phyloP scores from a whole-genome alignment of 2,797 vertebrate genomes.

The Monodelphis domestica region DNA sequence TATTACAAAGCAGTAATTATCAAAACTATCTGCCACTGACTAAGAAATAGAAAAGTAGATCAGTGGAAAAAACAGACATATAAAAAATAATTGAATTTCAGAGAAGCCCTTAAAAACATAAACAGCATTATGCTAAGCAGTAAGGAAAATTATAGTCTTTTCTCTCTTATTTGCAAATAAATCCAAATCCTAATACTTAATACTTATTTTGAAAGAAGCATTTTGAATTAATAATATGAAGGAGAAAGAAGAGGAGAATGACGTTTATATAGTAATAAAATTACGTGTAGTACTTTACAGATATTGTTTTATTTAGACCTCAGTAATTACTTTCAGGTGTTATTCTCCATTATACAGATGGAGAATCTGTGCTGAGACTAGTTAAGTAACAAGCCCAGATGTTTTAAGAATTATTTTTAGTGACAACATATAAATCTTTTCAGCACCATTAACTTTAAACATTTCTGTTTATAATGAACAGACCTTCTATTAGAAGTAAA shows the following conservation, averaged over 20 bases:
- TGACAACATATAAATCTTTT: conserved; percentile 10
- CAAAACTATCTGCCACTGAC: too few species aligned
- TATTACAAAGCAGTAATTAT: too few species aligned
- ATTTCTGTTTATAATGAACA: conserved; percentile 34
- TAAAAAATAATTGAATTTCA: too few species aligned
- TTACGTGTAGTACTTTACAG: background rate
- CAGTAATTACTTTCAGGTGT: background rate
- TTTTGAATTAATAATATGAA: background rate
- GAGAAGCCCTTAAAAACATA: background rate
- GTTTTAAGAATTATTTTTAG: background rate
- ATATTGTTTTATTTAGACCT: background rate
- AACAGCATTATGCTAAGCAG: background rate
- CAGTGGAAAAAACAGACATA: too few species aligned
- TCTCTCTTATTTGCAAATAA: background rate
- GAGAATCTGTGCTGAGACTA: background rate
- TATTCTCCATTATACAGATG: background rate
- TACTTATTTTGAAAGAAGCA: background rate
- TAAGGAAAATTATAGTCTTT: background rate
- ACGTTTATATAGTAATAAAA: background rate
- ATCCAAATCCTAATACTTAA: background rate
- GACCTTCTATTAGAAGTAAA: background rate
- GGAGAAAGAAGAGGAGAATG: background rate
- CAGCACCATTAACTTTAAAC: background rate
- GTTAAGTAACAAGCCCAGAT: background rate
- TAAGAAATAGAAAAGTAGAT: too few species aligned